Conservation (phyloP, 2,888 invertebrate species). For the Epistrophella euchroma region DNA sequence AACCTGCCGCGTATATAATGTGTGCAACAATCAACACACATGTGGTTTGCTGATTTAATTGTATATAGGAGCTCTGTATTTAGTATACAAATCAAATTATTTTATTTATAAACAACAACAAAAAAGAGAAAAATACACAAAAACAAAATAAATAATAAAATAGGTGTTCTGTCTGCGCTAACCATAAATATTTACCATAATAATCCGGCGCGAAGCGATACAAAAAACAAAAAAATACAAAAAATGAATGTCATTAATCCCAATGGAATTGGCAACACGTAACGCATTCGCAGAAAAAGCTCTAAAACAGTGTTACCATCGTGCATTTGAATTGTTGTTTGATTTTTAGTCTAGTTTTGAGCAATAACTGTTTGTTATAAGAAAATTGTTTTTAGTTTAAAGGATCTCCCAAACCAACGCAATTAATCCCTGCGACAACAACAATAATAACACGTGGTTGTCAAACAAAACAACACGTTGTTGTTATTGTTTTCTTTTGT, state of each 20-base stretch:
- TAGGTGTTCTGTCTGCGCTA: constrained; percentile 23
- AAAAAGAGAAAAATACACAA: constrained; percentile 33
- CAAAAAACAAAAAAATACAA: constrained; percentile 5
- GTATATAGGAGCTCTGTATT: background rate
- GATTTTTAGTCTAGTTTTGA: no score
- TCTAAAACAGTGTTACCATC: background rate
- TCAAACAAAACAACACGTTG: no score
- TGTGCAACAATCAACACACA: constrained; percentile 49
- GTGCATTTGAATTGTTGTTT: background rate
- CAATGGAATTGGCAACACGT: constrained; percentile 67
- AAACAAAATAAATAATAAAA: constrained; percentile 43
- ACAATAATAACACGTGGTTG: no score
- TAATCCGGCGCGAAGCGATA: constrained; percentile 43
- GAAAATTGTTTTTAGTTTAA: no score
- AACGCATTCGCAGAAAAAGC: constrained; percentile 47
- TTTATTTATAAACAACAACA: constrained; percentile 50
- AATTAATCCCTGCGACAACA: no score
- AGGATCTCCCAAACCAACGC: no score
- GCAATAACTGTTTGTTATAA: no score
- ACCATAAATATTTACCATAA: constrained; percentile 63
- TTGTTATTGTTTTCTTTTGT: no score
- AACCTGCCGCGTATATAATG: constrained; percentile 40
- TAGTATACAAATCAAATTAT: constrained; percentile 42
- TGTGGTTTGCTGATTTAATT: constrained; percentile 40
- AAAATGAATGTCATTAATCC: constrained; percentile 60